Evolutionary conservation across 2,113 vertebrate species (phyloP).

Genomic region (Maccullochella peelii): DNA sequence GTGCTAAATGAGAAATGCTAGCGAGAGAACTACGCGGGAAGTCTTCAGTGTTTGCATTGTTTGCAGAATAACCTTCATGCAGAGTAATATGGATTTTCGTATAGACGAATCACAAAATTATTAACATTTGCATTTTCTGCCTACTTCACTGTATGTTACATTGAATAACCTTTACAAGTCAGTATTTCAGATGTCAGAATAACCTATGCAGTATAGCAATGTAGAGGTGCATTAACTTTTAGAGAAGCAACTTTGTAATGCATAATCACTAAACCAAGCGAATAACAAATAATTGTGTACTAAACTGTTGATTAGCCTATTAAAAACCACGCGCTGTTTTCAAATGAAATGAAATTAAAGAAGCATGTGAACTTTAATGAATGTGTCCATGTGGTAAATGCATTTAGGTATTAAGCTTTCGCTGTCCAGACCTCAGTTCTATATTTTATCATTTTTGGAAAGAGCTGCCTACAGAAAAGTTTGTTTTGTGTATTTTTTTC

Average conservation of each 20-base stretch:
- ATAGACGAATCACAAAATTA: not conserved
- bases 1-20: conserved; percentile 9
- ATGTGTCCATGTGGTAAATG: not conserved
- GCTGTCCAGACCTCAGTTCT: not conserved
- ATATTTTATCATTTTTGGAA: not conserved
- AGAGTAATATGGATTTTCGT: not conserved
- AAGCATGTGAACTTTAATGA: not conserved
- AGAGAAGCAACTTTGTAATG: not conserved
- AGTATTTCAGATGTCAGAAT: rapidly evolving
- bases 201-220: not conserved
- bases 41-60: not conserved
- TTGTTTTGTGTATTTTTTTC: not conserved
- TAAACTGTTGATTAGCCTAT: not conserved
- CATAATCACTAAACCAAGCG: not conserved
- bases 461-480: not conserved
- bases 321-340: not conserved
- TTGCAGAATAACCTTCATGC: not conserved
- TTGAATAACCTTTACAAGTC: not conserved
- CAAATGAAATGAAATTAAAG: conserved; percentile 15
- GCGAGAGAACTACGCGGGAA: not conserved
- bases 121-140: not conserved
- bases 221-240: not conserved
- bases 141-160: not conserved
- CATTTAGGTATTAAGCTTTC: not conserved
- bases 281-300: rapidly evolving